phyloP scores from a whole-genome alignment of 2,888 invertebrate genomes.

The Cerceris ruficornis region DNA sequence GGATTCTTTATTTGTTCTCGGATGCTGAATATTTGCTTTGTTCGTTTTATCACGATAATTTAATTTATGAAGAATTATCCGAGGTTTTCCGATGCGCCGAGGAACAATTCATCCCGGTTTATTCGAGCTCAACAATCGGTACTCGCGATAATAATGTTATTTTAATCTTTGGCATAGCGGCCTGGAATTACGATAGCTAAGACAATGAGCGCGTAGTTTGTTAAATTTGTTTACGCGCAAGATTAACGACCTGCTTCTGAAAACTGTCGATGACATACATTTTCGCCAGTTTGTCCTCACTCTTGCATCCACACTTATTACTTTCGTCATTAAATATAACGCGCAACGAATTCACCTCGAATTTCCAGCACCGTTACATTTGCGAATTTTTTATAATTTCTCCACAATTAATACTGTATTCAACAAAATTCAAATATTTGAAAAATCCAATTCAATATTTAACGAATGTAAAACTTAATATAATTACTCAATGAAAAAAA shows the following conservation, averaged over 20 bases:
- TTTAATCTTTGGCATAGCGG: conserved; percentile 28
- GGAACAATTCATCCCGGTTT: neutral
- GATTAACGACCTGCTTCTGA: neutral
- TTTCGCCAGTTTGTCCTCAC: conserved; percentile 1
- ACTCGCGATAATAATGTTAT: conserved; percentile 32
- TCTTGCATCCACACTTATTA: neutral
- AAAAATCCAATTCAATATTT: too few relatives aligned
- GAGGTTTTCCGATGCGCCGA: neutral
- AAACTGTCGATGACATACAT: neutral
- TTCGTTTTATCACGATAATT: too few relatives aligned
- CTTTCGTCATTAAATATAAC: neutral
- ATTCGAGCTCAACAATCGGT: neutral
- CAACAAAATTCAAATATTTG: too few relatives aligned
- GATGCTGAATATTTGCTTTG: too few relatives aligned
- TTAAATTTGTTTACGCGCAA: neutral
- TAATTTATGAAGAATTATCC: neutral
- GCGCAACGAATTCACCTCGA: too few relatives aligned
- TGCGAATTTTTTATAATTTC: too few relatives aligned
- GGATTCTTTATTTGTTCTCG: too few relatives aligned
- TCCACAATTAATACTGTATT: too few relatives aligned
- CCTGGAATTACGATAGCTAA: conserved; percentile 2
- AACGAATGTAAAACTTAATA: too few relatives aligned
- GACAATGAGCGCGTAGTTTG: neutral
- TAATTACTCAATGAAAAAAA: too few relatives aligned
- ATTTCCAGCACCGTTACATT: too few relatives aligned